A percentile compares a stretch with the other conserved stretches of the same genome.
Evolutionary conservation across 2,888 invertebrate species (phyloP).

Genomic region (Pilophorus perplexus): DNA sequence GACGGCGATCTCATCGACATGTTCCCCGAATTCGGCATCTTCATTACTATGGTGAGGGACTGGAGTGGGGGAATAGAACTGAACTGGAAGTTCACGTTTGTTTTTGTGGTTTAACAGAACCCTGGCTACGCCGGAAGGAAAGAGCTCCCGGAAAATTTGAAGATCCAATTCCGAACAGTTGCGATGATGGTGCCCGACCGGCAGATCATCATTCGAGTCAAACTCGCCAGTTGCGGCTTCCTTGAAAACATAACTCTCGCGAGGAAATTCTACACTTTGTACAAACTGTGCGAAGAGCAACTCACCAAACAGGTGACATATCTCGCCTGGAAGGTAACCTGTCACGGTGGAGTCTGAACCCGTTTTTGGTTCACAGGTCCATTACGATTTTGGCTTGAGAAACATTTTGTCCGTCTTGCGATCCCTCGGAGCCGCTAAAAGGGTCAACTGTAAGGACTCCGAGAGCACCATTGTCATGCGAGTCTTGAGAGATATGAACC

Average conservation of each 20-base stretch:
- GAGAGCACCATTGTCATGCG: constrained; percentile 97
- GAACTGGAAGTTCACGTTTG: background rate
- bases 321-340: background rate
- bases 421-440: constrained; percentile 87
- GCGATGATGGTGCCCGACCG: constrained; percentile 99
- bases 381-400: constrained; percentile 93
- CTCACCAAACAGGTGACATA: constrained; percentile 81
- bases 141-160: constrained; percentile 93
- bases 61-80: background rate
- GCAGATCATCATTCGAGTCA: constrained; percentile 94
- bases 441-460: constrained; percentile 85
- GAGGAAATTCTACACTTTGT: constrained; percentile 92
- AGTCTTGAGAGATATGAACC: constrained; percentile 95
- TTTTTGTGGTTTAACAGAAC: constrained; percentile 62
- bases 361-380: constrained; percentile 63
- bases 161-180: constrained; percentile 95
- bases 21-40: constrained; percentile 95
- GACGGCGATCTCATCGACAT: constrained; percentile 90
- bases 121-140: constrained; percentile 96
- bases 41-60: constrained; percentile 83
- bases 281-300: constrained; percentile 96
- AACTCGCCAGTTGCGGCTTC: constrained; percentile 93
- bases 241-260: constrained; percentile 92
- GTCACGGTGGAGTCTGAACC: background rate
- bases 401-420: constrained; percentile 93